Evolutionary conservation across 2,888 invertebrate genomes (phyloP), one percentile per base, ranked within the genome.

Genomic region (Therioaphis trifolii): DNA sequence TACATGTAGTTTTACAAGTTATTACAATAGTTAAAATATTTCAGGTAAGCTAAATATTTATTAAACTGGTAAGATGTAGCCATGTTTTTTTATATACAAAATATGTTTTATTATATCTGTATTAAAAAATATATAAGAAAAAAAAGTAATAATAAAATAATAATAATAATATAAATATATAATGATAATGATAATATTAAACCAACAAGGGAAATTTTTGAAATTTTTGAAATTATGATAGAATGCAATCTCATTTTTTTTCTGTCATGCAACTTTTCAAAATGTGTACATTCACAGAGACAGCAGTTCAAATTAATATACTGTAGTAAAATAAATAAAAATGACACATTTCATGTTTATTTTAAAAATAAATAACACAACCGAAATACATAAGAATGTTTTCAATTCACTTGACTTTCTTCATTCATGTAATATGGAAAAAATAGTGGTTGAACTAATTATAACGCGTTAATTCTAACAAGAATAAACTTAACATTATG

Each of bases 281-380:
- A 69, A 79, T 76, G 27, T n/a, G 24, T 40, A 58, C 27, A 58
- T 61, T 27, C 29, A 76, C 29, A 61, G 14, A 58, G 29, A 69
- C 35, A 82, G 63, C 35, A 72, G 63, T 72, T 63, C 35, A 29
- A 63, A 80, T 11, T 58, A 55, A 72, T 71, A 49, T 74, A 74
- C 9, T 66, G 52, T 66, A 35, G 35, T 82, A 63, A 63, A 49
- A 74, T 63, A 82, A 82, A 74, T 74, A 72, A 82, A 63, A 82
- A 82, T 82, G 74, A 82, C 82, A 82, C 72, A 66, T 72, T 71
- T 80, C 35, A 80, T 82, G 49, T 72, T 82, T 63, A 63, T 52
- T 82, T 74, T 74, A 82, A 74, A 82, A 82, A 82, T 74, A 82
- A 82, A 82, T 82, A 82, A 82, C 82, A 82, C 82, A 82, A 82